Evolutionary conservation across 2,888 invertebrate species (phyloP), one percentile per base, ranked within the genome.

Genomic region (Pecten maximus): DNA sequence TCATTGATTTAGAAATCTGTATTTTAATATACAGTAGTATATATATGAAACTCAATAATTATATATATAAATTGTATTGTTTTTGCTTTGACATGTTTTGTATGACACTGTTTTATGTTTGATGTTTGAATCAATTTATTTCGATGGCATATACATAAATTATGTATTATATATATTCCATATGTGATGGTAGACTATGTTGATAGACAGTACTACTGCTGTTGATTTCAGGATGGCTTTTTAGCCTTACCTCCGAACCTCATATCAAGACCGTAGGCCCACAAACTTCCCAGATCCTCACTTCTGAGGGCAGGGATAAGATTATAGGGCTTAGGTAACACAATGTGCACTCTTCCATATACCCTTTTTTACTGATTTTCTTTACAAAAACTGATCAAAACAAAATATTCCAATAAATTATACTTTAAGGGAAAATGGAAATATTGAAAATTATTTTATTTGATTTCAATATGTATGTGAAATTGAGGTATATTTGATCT

Each of bases 321-420:
- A 93, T 95, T n/a, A 91, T 94, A 48, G 91, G 93, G 87, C 91
- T 95, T 90, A 95, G 95, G 95, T 95, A 95, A 93, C 54, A 54
- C 88, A 0, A 16, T 19, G 1, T 6, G 54, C 54, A 54, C 54
- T 54, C 54, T 54, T 54, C 19, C n/a, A 19, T 50, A 60, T 39
- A n/a, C 23, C 50, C 40, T 48, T 89, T 88, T 28, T 91, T 48
- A 87, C 40, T 87, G 74, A 19, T 54, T 54, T n/a, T 54, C n/a
- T 23, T 54, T 54, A 23, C 54, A 54, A 54, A 23, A 23, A 54
- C 54, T 19, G 54, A 54, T 54, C 54, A 54, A 54, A 54, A 54
- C 23, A 54, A 23, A 54, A 54, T 19, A 19, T n/a, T 54, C 54
- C 19, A 19, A 54, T 54, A 23, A n/a, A n/a, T n/a, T n/a, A n/a